phyloP scores from a whole-genome alignment of 2,888 invertebrate genomes.

The Tethea ocularis region DNA sequence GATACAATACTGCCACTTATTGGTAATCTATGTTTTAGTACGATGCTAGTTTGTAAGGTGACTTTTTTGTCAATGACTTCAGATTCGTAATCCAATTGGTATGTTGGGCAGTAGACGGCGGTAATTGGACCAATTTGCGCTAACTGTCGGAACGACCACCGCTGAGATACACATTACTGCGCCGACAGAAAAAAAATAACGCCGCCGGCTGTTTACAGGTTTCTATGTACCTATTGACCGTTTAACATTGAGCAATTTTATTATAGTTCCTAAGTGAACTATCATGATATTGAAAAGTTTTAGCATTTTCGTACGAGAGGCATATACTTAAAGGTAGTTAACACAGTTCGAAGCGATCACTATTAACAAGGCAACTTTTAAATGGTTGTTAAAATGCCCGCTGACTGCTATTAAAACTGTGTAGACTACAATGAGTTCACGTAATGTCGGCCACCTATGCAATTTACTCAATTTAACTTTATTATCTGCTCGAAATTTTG shows the following conservation, averaged over 20 bases:
- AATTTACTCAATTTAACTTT: constrained; percentile 73
- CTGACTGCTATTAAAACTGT: constrained; percentile 48
- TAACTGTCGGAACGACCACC: constrained; percentile 57
- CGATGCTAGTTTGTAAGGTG: constrained; percentile 18
- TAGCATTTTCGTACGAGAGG: no score
- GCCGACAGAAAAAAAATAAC: constrained; percentile 22
- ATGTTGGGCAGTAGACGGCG: constrained; percentile 48
- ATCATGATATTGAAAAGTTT: no score
- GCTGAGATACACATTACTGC: constrained; percentile 30
- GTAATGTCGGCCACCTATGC: constrained; percentile 59
- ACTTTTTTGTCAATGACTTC: constrained; percentile 49
- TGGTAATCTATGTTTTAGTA: constrained; percentile 15
- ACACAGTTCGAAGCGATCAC: not conserved
- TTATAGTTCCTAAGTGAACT: no score
- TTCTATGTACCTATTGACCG: not conserved
- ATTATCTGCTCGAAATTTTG: constrained; percentile 61
- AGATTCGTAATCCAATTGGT: constrained; percentile 64
- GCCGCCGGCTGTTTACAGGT: not conserved
- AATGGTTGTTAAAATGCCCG: constrained; percentile 47
- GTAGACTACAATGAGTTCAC: constrained; percentile 36
- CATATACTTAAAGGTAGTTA: not conserved
- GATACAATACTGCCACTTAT: constrained; percentile 5
- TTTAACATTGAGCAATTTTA: not conserved
- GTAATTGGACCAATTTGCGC: constrained; percentile 66
- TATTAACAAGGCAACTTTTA: constrained; percentile 29